These are phyloP conservation scores for Apis cerana DNA, from an alignment of 1,140 invertebrate genomes.

Conservation along the genomic window DNA sequence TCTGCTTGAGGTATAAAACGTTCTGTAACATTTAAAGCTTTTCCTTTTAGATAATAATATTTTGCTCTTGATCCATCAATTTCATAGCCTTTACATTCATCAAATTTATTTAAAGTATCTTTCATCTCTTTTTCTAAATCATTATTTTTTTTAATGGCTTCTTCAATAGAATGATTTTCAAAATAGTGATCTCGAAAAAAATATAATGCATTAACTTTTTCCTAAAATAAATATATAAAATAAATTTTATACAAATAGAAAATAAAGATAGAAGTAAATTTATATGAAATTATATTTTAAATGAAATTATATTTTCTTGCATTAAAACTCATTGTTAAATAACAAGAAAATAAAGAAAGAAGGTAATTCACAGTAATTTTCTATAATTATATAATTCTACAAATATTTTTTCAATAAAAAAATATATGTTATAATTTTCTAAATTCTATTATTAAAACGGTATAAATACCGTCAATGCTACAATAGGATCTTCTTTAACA, in stretches of 20 bases:
- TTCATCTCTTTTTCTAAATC: conserved; percentile 86
- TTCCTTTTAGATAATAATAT: conserved; percentile 89
- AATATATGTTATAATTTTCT: conserved; percentile 6
- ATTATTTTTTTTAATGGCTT: conserved; percentile 85
- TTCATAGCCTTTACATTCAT: conserved; percentile 85
- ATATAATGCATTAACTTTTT: conserved; percentile 86
- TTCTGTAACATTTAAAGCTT: conserved; percentile 88
- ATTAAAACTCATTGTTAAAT: background rate
- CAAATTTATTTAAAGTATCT: conserved; percentile 84
- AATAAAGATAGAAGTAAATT: background rate
- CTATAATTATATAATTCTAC: background rate
- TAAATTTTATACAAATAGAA: conserved; percentile 10
- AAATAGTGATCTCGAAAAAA: conserved; percentile 90
- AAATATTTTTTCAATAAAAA: background rate
- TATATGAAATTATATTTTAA: background rate
- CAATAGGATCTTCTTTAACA: conserved; percentile 78
- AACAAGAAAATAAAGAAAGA: background rate
- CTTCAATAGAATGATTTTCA: conserved; percentile 86
- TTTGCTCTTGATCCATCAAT: conserved; percentile 84
- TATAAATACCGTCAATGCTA: conserved; percentile 74
- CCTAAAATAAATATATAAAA: conserved; percentile 79
- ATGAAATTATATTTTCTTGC: background rate
- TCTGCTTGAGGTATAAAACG: conserved; percentile 87
- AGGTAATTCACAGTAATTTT: conserved; percentile 1
- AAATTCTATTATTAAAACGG: background rate